Evolutionary conservation across 1,140 invertebrate genomes (phyloP).

Genomic region (Plodia interpunctella): DNA sequence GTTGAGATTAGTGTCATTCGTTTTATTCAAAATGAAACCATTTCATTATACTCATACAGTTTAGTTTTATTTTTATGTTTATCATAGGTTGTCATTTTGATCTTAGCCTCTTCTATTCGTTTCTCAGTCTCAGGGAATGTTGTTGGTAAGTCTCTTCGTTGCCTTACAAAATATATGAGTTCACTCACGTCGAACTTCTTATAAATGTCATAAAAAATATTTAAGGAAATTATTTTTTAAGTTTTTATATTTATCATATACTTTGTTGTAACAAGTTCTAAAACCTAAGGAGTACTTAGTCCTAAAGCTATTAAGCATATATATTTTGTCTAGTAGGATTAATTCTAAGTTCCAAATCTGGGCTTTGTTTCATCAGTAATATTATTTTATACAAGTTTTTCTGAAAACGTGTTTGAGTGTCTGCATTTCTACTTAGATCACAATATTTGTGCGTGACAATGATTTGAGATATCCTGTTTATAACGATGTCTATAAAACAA

Average conservation of each 20-base stretch:
- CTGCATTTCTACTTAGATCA: constrained; percentile 42
- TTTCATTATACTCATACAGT: constrained; percentile 30
- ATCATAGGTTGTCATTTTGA: constrained; percentile 45
- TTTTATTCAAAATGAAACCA: constrained; percentile 24
- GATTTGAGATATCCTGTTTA: constrained; percentile 22
- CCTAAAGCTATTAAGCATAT: constrained; percentile 48
- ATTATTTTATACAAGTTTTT: constrained; percentile 23
- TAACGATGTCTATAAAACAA: not conserved
- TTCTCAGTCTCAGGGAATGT: constrained; percentile 74
- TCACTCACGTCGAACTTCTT: constrained; percentile 55
- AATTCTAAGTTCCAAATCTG: constrained; percentile 23
- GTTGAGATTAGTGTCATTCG: not conserved
- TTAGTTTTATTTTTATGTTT: constrained; percentile 21
- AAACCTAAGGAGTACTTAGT: constrained; percentile 42
- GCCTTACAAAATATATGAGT: constrained; percentile 65
- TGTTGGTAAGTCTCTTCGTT: constrained; percentile 74
- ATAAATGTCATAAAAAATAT: constrained; percentile 70
- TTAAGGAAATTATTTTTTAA: constrained; percentile 50
- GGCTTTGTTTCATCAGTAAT: constrained; percentile 23
- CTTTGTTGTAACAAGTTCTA: constrained; percentile 22
- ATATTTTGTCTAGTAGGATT: constrained; percentile 33
- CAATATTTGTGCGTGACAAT: constrained; percentile 62
- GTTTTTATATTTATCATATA: constrained; percentile 33
- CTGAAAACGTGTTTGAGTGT: constrained; percentile 42
- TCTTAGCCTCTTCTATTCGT: constrained; percentile 64